A percentile compares a stretch with the other conserved stretches of the same genome.
phyloP scores from a whole-genome alignment of 2,888 invertebrate genomes.

The Rhogogaster chlorosoma region DNA sequence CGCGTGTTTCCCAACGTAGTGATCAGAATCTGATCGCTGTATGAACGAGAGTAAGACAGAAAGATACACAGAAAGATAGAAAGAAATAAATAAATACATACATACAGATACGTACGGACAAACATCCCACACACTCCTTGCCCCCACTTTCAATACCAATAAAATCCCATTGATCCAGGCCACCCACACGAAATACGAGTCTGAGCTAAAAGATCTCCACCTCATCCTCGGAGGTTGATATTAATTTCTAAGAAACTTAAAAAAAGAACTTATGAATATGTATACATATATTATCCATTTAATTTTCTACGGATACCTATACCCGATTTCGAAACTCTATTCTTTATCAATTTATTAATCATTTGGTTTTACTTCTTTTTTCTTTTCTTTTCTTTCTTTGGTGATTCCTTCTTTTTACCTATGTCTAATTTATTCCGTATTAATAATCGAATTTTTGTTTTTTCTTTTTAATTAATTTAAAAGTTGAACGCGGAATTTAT shows the following conservation, averaged over 20 bases:
- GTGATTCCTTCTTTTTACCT: neutral
- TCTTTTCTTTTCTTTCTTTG: too few relatives aligned
- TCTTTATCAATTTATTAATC: neutral
- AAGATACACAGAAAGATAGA: neutral
- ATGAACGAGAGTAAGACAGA: slow-evolving; percentile 22
- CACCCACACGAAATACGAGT: slow-evolving; percentile 23
- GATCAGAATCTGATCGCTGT: slow-evolving; percentile 17
- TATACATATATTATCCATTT: neutral
- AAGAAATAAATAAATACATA: neutral
- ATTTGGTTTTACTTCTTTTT: neutral
- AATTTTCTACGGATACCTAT: neutral
- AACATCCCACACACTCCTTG: slow-evolving; percentile 3
- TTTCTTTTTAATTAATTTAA: neutral
- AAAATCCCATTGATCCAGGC: slow-evolving; percentile 44
- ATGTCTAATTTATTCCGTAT: neutral
- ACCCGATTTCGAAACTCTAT: too few relatives aligned
- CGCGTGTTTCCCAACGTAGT: slow-evolving; percentile 26
- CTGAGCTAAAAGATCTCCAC: neutral
- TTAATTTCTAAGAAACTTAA: neutral
- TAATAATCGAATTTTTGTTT: neutral
- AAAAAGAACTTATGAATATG: neutral
- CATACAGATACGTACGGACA: neutral
- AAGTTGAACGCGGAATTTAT: neutral
- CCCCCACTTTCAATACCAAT: slow-evolving; percentile 30
- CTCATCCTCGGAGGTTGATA: neutral